phyloP scores from a whole-genome alignment of 2,888 invertebrate species.

The Nemotelus pantherinus region DNA sequence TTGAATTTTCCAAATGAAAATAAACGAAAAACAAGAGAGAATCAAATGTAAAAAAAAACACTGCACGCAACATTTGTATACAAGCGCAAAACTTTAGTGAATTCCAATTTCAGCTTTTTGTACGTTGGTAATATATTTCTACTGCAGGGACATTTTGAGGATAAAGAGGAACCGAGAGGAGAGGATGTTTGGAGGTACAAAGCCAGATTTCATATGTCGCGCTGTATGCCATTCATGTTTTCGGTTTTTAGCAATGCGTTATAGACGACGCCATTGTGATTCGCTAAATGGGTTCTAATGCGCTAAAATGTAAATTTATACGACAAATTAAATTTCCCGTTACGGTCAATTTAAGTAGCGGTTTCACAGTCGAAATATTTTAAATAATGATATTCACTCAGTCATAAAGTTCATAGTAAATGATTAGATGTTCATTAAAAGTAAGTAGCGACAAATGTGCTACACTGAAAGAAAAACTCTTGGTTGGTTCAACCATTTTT shows the following conservation, averaged over 20 bases:
- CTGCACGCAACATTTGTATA: neutral
- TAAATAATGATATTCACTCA: slow-evolving; percentile 38
- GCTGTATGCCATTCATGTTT: slow-evolving; percentile 29
- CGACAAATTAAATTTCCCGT: slow-evolving; percentile 42
- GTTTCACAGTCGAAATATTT: slow-evolving; percentile 19
- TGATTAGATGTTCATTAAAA: neutral
- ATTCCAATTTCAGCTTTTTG: slow-evolving; percentile 37
- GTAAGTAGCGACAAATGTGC: neutral
- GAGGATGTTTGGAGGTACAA: neutral
- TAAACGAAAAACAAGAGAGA: slow-evolving; percentile 34
- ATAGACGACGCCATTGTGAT: slow-evolving; percentile 32
- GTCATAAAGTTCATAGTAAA: slow-evolving; percentile 22
- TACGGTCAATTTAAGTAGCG: slow-evolving; percentile 36
- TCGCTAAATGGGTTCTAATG: slow-evolving; percentile 44
- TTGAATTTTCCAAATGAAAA: slow-evolving; percentile 45
- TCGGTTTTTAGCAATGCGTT: slow-evolving; percentile 44
- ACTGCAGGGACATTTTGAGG: neutral
- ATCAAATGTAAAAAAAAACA: slow-evolving; percentile 15
- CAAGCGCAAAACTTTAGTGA: slow-evolving; percentile 12
- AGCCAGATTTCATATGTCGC: neutral
- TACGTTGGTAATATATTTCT: neutral
- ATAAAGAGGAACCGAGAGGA: neutral
- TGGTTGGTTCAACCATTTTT: too few species aligned
- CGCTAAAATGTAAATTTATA: slow-evolving; percentile 44
- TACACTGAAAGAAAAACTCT: too few species aligned